Percentiles rank a stretch among this genome's conserved stretches.
phyloP scores from a whole-genome alignment of 2,888 invertebrate species.

The Slavum lentiscoides region DNA sequence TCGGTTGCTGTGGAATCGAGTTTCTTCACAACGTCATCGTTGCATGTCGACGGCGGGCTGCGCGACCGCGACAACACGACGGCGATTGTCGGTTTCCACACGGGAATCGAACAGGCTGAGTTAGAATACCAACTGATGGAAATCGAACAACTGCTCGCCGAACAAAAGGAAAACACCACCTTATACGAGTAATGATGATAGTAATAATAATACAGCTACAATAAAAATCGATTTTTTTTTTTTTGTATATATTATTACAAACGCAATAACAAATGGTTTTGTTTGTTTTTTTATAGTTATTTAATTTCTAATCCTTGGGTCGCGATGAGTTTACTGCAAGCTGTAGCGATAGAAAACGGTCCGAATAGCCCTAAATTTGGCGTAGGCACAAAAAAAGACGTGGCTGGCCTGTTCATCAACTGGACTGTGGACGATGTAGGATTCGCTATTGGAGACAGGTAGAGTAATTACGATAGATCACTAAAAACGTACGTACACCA shows the following conservation, averaged over 20 bases:
- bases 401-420: slow-evolving; percentile 73
- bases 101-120: slow-evolving; percentile 86
- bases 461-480: no score
- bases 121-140: slow-evolving; percentile 84
- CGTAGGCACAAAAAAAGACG: slow-evolving; percentile 69
- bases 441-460: slow-evolving; percentile 74
- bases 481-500: no score
- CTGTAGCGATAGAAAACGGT: slow-evolving; percentile 72
- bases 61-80: no score
- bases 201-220: no score
- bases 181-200: slow-evolving; percentile 56
- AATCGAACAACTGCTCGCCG: slow-evolving; percentile 60
- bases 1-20: no score
- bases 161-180: slow-evolving; percentile 55
- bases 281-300: slow-evolving; percentile 16
- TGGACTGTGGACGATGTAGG: slow-evolving; percentile 81
- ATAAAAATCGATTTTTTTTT: slow-evolving; percentile 1
- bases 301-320: slow-evolving; percentile 20
- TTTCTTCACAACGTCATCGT: no score
- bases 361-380: slow-evolving; percentile 75
- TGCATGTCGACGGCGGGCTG: no score
- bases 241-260: no score
- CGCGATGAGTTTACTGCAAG: slow-evolving; percentile 66
- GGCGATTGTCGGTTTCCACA: no score
- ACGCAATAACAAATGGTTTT: no score